phyloP scores from a whole-genome alignment of 1,140 invertebrate genomes.

The Sycophaga agraensis region DNA sequence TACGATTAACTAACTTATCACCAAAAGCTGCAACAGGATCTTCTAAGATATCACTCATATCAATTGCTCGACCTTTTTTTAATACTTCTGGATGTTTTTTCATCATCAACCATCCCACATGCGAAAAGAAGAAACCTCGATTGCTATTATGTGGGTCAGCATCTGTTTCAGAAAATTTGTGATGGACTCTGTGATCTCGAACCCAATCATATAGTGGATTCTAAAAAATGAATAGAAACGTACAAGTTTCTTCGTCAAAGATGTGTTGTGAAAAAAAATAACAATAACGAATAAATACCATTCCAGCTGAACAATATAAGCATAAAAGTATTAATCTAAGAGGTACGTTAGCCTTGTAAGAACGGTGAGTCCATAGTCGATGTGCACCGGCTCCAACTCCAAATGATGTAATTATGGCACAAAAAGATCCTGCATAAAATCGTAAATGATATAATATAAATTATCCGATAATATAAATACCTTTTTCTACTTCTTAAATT shows the following conservation, averaged over 20 bases:
- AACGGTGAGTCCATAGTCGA: conserved; percentile 29
- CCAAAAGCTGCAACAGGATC: conserved; percentile 25
- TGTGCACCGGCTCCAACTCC: conserved; percentile 28
- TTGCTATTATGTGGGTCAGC: conserved; percentile 29
- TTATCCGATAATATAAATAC: too few relatives aligned
- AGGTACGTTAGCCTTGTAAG: conserved; percentile 25
- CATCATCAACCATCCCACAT: conserved; percentile 29
- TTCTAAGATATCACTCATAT: conserved; percentile 23
- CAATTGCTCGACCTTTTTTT: conserved; percentile 21
- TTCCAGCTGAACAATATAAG: conserved; percentile 22
- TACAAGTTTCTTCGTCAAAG: too few relatives aligned
- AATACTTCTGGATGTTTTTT: conserved; percentile 23
- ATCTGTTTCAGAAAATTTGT: conserved; percentile 30
- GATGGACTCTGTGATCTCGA: conserved; percentile 25
- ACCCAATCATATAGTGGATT: conserved; percentile 30
- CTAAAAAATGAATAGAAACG: conserved; percentile 11
- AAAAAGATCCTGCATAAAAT: too few relatives aligned
- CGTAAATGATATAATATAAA: too few relatives aligned
- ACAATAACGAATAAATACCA: conserved; percentile 12
- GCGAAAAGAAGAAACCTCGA: conserved; percentile 27
- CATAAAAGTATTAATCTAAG: conserved; percentile 26
- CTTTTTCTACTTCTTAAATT: too few relatives aligned
- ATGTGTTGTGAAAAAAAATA: background rate
- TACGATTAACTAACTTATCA: conserved; percentile 14
- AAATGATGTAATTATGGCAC: conserved; percentile 12